Percentiles rank a stretch among this genome's conserved stretches.
Conservation (phyloP, 1,140 invertebrate genomes). For the Theocolax elegans region DNA sequence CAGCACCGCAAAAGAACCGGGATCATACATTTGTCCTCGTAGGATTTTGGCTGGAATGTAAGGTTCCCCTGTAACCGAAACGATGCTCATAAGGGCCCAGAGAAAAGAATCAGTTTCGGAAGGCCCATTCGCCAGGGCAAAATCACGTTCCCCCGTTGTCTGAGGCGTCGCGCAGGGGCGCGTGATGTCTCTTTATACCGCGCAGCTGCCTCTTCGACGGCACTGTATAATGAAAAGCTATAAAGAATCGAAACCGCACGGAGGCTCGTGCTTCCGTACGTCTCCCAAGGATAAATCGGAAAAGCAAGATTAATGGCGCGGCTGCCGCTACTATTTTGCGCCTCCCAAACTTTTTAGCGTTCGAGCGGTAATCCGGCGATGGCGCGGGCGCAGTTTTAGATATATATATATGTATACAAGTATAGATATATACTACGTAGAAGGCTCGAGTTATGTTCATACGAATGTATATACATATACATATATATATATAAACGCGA, state of each 20-base stretch:
- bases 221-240: slow-evolving; percentile 57
- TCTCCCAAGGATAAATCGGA: slow-evolving; percentile 58
- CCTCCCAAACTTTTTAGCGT: background rate
- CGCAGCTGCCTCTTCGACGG: slow-evolving; percentile 50
- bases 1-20: too few species aligned
- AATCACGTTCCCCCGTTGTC: slow-evolving; percentile 10
- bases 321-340: background rate
- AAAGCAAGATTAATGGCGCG: slow-evolving; percentile 58
- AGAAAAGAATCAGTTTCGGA: too few species aligned
- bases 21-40: too few species aligned
- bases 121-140: too few species aligned
- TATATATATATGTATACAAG: background rate
- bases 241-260: slow-evolving; percentile 58
- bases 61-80: too few species aligned
- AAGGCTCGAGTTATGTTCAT: too few species aligned
- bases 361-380: slow-evolving; percentile 9
- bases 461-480: background rate
- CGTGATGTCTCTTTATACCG: slow-evolving; percentile 57
- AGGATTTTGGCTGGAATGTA: too few species aligned
- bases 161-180: slow-evolving; percentile 40
- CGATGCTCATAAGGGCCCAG: too few species aligned
- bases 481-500: too few species aligned
- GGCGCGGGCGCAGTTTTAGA: background rate
- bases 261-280: slow-evolving; percentile 26
- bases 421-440: background rate